Evolutionary conservation across 2,797 vertebrate genomes (phyloP), one percentile per base, ranked within the genome.

Genomic region (Synaphobranchus kaupii): DNA sequence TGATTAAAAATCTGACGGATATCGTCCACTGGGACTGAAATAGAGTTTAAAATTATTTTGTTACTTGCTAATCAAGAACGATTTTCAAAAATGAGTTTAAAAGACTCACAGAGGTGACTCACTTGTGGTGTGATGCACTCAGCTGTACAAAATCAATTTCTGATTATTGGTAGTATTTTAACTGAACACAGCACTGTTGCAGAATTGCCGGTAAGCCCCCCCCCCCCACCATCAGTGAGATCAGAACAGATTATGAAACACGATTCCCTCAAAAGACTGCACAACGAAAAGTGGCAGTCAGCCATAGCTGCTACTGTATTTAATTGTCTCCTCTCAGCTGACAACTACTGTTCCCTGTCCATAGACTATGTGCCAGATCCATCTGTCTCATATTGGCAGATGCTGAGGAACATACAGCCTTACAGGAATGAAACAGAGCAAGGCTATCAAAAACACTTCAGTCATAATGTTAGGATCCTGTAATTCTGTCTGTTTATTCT

Each of bases 301-400:
- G 22, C 3, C 73, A 47, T 15, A 44, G 73, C 78, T 81, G 78
- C 78, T 34, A 50, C 8, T 50, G 44, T 4, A 81, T 20, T 48
- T 47, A 50, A 50, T 81, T 81, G 50, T 81, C 44, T 25, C 25
- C 25, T 48, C 22, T 20, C 78, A 50, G 78, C 78, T 81, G 78
- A 81, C 78, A 81, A 12, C 47, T n/a, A 50, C 22, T 10, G 47
- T 8, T 48, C 44, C 78, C 78, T n/a, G 13, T 50, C 47, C 78
- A 81, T 25, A 81, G 17, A n/a, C 22, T 9, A 81, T 81, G 47
- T 81, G 78, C 50, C 78, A 81, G 78, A 81, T 48, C 22, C 47
- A 81, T 22, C 78, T 81, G 44, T 7, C 78, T 81, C 8, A 22
- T 50, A 81, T 50, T 81, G 78, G 47, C 22, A 81, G 78, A 48